Evolutionary conservation across 2,797 vertebrate species (phyloP), one percentile per base, ranked within the genome.

Genomic region (Pseudochromis fuscus): DNA sequence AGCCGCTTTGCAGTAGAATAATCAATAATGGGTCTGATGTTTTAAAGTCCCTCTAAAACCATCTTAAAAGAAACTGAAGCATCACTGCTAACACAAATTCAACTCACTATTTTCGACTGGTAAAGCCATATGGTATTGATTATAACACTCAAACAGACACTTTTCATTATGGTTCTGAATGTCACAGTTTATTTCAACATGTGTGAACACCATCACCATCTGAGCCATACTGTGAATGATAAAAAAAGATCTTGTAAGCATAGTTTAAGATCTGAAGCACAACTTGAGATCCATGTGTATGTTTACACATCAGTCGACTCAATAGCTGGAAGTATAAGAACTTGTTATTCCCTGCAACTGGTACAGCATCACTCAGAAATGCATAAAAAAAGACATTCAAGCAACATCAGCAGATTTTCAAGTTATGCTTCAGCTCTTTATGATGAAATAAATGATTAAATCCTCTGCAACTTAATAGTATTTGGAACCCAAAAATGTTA

Each of bases 351-450:
- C 69, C 55, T 71, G 23, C 1, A 33, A 23, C 48, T 68, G 30
- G 16, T 45, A 19, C 5, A 70, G 57, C 42, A 46, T 27, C 27
- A n/a, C 11, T 49, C 12, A 30, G 21, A 74, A 40, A 66, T 38
- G 33, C 30, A 30, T 38, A 46, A 67, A 69, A 73, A 30, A 16
- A 40, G 16, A 56, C n/a, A 11, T 9, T 61, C 40, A 24, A 49
- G 56, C 30, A 18, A 30, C 40, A 75, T 58, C 28, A 45, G 25
- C n/a, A 25, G 58, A 75, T 82, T 64, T n/a, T 81, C 72, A 87
- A 83, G 68, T 89, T 78, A 82, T n/a, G 75, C 72, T 75, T 83
- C 42, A 82, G 66, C 16, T 61, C 79, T 80, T 75, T 42, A 74
- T 25, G 77, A 60, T 66, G 68, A 85, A 67, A 87, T 42, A 56